Base-by-base conservation (phyloP, 1,140 invertebrate species). In the Apolygus lucorum region DNA sequence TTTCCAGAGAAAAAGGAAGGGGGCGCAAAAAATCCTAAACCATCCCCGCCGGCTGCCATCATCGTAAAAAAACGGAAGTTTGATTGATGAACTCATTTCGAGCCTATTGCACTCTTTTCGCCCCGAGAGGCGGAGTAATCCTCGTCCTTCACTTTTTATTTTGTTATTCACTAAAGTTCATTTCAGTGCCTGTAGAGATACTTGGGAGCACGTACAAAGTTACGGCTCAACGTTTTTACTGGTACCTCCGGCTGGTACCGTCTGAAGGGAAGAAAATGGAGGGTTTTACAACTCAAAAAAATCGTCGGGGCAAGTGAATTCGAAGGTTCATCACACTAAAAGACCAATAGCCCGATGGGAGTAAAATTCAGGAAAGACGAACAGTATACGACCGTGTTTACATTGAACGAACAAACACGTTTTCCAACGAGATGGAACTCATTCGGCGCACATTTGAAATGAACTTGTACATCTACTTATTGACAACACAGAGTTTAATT, bases 81-180 rank as follows among this genome's bases (percentile, higher is more conserved):
- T 59, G 54, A 59, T 59, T 59, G 54, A 59, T 59, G 54, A 59
- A 59, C 54, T 59, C 54, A 59, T 59, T 59, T 59, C 54, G 54
- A n/a, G 34, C 34, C 17, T 42, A 42, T 42, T 42, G 34, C 54
- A 11, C 34, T 49, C 34, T 17, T 17, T 49, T 49, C 34, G 8
- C 34, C 54, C 54, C 22, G 8, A 59, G 4, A 59, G 13, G 22
- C 8, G 13, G 54, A 59, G 22, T 11, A 59, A 21, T 17, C 2
- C 54, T 14, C 54, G 11, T 59, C 22, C 54, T 59, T 24, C 54
- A 59, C 54, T 14, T 59, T 59, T 59, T 59, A 59, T 59, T 59
- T 59, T 13, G 54, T 59, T 59, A 59, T 59, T 59, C 54, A 21
- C 54, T 24, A 13, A 59, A 59, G 8, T 59, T 59, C 54, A 59